These are phyloP conservation scores for Sylvicola fuscatus DNA, from an alignment of 2,888 invertebrate species.

Conservation along the genomic window DNA sequence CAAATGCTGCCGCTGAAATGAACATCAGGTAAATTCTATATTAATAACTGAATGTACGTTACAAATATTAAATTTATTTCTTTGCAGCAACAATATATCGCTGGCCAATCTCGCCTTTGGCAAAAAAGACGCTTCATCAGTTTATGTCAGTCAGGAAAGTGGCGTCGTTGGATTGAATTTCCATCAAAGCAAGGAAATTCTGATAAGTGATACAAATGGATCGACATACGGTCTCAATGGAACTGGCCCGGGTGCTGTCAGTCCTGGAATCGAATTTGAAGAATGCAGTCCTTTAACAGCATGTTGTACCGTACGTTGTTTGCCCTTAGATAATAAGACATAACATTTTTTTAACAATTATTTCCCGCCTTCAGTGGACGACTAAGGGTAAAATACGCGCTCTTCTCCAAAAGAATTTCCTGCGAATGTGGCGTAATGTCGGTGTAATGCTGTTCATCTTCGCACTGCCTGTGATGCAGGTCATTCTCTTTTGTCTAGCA, in stretches of 20 bases:
- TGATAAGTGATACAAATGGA: slow-evolving; percentile 55
- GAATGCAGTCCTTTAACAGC: slow-evolving; percentile 23
- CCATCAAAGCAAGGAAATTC: slow-evolving; percentile 76
- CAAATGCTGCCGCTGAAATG: slow-evolving; percentile 26
- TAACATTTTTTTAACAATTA: neutral
- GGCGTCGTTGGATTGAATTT: slow-evolving; percentile 76
- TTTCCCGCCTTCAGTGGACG: neutral
- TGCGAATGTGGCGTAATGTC: slow-evolving; percentile 81
- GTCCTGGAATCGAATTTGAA: slow-evolving; percentile 25
- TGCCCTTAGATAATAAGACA: neutral
- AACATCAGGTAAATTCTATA: slow-evolving; percentile 20
- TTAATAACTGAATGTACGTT: neutral
- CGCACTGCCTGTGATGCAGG: slow-evolving; percentile 84
- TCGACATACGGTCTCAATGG: slow-evolving; percentile 22
- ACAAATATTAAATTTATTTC: neutral
- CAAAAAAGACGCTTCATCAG: slow-evolving; percentile 58
- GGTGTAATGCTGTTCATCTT: slow-evolving; percentile 89
- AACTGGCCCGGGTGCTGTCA: neutral
- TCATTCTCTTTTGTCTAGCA: slow-evolving; percentile 80
- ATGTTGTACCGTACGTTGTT: slow-evolving; percentile 29
- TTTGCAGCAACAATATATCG: slow-evolving; percentile 52
- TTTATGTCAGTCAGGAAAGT: slow-evolving; percentile 68
- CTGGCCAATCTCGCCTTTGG: slow-evolving; percentile 65
- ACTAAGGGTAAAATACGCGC: slow-evolving; percentile 67
- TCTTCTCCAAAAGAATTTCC: slow-evolving; percentile 68